Evolutionary conservation across 2,888 invertebrate species (phyloP).

Genomic region (Plusia festucae): DNA sequence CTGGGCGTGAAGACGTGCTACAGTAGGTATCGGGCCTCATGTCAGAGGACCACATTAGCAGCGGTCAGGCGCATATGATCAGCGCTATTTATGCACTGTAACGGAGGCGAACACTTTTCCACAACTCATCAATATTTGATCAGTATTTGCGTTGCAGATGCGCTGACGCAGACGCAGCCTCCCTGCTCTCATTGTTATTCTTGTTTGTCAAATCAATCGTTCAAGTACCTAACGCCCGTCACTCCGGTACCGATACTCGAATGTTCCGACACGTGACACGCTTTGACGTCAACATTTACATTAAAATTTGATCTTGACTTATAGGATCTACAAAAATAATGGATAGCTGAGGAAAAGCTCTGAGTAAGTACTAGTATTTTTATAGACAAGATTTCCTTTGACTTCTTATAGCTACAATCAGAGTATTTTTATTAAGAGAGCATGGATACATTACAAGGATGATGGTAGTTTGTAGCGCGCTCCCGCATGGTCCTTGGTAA

Average conservation of each 20-base stretch:
- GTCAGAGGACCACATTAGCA: slow-evolving; percentile 6
- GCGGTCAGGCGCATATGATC: slow-evolving; percentile 13
- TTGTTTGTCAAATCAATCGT: slow-evolving; percentile 58
- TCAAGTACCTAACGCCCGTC: slow-evolving; percentile 12
- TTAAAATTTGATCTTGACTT: not conserved
- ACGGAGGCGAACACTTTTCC: slow-evolving; percentile 55
- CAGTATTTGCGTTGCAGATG: slow-evolving; percentile 77
- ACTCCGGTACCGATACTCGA: not conserved
- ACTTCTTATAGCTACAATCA: too few relatives aligned
- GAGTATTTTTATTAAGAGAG: too few relatives aligned
- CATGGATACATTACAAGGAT: too few relatives aligned
- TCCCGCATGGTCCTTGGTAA: too few relatives aligned
- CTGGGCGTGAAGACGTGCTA: not conserved
- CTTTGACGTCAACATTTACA: not conserved
- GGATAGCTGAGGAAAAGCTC: too few relatives aligned
- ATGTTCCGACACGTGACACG: not conserved
- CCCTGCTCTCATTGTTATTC: slow-evolving; percentile 63
- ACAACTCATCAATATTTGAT: slow-evolving; percentile 81
- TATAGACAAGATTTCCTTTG: too few relatives aligned
- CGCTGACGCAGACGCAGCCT: slow-evolving; percentile 50
- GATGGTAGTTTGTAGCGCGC: too few relatives aligned
- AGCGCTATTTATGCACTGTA: slow-evolving; percentile 64
- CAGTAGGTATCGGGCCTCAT: not conserved
- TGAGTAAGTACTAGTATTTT: too few relatives aligned
- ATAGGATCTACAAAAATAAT: not conserved